These are phyloP conservation scores for Prietella phreatophila DNA, from an alignment of 2,113 vertebrate genomes.

Conservation along the genomic window DNA sequence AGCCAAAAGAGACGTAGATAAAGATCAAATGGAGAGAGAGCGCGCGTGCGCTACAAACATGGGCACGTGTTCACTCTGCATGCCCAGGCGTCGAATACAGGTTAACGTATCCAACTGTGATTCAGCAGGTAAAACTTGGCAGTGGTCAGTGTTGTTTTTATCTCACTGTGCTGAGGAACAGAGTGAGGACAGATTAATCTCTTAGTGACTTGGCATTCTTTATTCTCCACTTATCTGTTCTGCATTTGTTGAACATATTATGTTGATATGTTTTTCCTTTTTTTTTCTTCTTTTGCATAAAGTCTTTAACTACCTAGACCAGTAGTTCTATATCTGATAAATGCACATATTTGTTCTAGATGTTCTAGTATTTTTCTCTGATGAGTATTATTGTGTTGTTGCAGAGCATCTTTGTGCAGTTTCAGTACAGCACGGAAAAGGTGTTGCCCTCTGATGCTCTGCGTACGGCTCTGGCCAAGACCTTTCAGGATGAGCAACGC, in stretches of 20 bases:
- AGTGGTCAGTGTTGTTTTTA: slow-evolving; percentile 14
- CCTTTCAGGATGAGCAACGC: slow-evolving; percentile 87
- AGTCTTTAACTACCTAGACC: too few relatives aligned
- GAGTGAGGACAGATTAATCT: slow-evolving; percentile 22
- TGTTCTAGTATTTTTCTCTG: background rate
- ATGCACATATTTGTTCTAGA: background rate
- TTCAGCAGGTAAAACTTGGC: slow-evolving; percentile 28
- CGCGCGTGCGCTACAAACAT: background rate
- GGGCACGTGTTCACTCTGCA: background rate
- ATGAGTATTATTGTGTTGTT: slow-evolving; percentile 12
- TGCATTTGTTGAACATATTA: background rate
- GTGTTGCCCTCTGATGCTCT: slow-evolving; percentile 85
- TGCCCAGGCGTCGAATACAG: background rate
- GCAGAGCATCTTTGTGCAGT: slow-evolving; percentile 87
- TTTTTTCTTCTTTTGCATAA: too few relatives aligned
- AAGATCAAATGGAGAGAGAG: background rate
- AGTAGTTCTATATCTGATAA: background rate
- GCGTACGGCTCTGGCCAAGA: slow-evolving; percentile 85
- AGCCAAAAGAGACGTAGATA: background rate
- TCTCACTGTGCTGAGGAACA: slow-evolving; percentile 14
- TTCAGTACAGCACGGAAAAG: slow-evolving; percentile 87
- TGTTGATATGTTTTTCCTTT: background rate
- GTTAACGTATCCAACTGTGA: slow-evolving; percentile 16
- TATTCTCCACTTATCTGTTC: background rate
- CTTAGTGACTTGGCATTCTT: slow-evolving; percentile 11